Evolutionary conservation across 2,888 invertebrate species (phyloP), one percentile per base, ranked within the genome.

Genomic region (Tethea ocularis): DNA sequence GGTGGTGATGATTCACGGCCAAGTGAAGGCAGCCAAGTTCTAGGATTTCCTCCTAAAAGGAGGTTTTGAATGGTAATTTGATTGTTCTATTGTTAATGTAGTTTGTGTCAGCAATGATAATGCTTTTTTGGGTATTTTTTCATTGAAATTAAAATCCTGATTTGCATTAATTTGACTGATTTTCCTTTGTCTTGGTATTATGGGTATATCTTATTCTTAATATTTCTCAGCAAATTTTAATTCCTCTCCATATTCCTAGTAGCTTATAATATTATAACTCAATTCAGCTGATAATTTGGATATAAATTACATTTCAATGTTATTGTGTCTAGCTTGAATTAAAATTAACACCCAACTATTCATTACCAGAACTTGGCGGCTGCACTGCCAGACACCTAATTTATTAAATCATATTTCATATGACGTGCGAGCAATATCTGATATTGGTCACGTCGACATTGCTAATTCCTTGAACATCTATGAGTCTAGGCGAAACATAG

Each of bases 51-150:
- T 77, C 62, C 62, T 64, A 64, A 66, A 63, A 63, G 61, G 52
- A 59, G 41, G 38, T 58, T 64, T 60, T 63, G 67, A 66, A 73
- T 71, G 72, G 57, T 46, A 71, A 72, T 75, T 68, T 73, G 56
- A 71, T 71, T 72, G 70, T 77, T 67, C 69, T 67, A 75, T 77
- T 77, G 76, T 77, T 56, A 20, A 10, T 13, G 20, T 58, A 24
- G 56, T 69, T 63, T 65, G 65, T 66, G 71, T 65, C 61, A 54
- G 29, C 62, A 68, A 74, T 74, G 64, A 58, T 62, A 68, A 73
- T 70, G 54, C 22, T 63, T 63, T 46, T 59, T 64, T 64, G 62
- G 57, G 56, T n/a, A 4, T 46, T 58, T 72, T 74, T 71, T 53
- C 70, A 70, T 69, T 56, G 57, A 54, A 68, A 58, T 61, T 46